Percentiles rank a stretch among this genome's conserved stretches.
phyloP scores from a whole-genome alignment of 2,113 vertebrate genomes.

The Brachyistius frenatus region DNA sequence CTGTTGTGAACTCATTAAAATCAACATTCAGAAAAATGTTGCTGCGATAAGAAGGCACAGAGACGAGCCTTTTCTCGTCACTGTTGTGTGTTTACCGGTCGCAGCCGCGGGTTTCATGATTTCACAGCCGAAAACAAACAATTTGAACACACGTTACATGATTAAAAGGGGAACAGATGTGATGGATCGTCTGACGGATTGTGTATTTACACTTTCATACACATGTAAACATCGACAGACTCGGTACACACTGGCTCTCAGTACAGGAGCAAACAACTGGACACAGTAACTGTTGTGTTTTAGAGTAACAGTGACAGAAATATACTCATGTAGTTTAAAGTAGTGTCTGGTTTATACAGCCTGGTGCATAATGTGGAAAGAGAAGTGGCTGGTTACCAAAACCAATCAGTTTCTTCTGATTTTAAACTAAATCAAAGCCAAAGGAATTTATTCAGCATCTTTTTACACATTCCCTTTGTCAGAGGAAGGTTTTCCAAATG shows the following conservation, averaged over 20 bases:
- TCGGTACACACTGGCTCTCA: background rate
- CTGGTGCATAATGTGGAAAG: background rate
- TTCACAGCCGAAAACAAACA: too few species aligned
- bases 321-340: background rate
- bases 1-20: too few species aligned
- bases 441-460: background rate
- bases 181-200: too few species aligned
- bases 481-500: too few species aligned
- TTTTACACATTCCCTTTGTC: too few species aligned
- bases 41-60: background rate
- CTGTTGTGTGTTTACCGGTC: conserved; percentile 2
- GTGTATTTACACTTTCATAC: background rate
- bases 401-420: background rate
- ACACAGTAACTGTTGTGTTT: background rate
- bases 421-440: conserved; percentile 11
- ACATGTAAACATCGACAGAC: conserved; percentile 19
- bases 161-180: too few species aligned
- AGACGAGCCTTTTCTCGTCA: background rate
- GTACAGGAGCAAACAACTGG: conserved; percentile 24
- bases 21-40: background rate
- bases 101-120: conserved; percentile 1
- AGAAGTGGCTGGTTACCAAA: background rate
- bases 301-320: background rate
- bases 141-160: too few species aligned
- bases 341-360: background rate